Base-by-base conservation (phyloP, 1,140 invertebrate species). In the Platyscapa corneri region DNA sequence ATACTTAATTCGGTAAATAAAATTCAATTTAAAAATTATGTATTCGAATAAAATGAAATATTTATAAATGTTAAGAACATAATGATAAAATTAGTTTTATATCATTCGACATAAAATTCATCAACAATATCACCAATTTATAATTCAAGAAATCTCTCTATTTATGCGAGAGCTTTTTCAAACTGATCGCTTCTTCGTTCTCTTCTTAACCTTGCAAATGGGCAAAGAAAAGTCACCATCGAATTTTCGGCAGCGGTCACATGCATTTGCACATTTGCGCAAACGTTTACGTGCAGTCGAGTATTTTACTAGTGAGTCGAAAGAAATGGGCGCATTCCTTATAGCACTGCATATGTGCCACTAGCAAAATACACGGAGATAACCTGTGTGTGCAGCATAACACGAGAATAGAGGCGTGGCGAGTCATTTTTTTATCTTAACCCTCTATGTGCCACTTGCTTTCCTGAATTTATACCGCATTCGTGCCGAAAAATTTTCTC, bases 401-500 rank as follows among this genome's bases (percentile, higher is more conserved):
- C 39, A 14, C 39, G 39, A n/a, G 23, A 49, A 75, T 46, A 49
- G 6, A 60, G 56, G 56, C 23, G 20, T 27, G 56, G 56, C 20
- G 14, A 27, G 56, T 42, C 27, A 49, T 49, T 75, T 75, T 75
- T 75, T 75, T 49, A n/a, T 27, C 27, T 49, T 46, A 37, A 49
- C 12, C 10, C 39, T 10, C 30, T 49, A 37, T 30, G 42, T 23
- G 39, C 27, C 74, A 70, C 30, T 70, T 70, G n/a, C 34, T 70
- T 70, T 34, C 27, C 74, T 27, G 20, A 75, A 75, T 75, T 75
- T 75, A 75, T 75, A 18, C 74, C 34, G 23, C 1, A 2, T 42
- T 14, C 74, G 42, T 75, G 74, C 23, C 74, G 74, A 75, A 75
- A 75, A 75, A 75, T 34, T 75, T 75, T n/a, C 39, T 75, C 18